Evolutionary conservation across 1,140 invertebrate species (phyloP), one percentile per base, ranked within the genome.

Genomic region (Neotoxoptera formosana): DNA sequence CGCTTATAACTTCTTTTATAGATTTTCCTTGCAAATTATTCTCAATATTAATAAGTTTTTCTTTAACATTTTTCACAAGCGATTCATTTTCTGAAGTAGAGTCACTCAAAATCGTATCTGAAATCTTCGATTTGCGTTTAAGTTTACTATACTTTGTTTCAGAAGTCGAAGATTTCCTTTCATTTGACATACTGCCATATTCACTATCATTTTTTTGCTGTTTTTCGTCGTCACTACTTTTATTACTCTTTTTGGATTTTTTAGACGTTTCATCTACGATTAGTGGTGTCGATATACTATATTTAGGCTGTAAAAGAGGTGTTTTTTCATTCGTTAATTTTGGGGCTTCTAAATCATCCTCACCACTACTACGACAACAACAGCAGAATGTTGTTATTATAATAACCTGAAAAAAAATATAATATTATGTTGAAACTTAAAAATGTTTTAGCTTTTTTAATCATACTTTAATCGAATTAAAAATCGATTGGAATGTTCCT

Each of bases 101-200:
- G 7, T 51, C 7, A 34, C 14, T 88, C 25, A n/a, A 14, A 51
- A 34, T 34, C 34, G 0, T 21, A 89, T 53, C 21, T 20, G 51
- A 25, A 23, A 0, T 20, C 34, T 56, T 90, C 23, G 51, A 56
- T 90, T 90, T 90, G 6, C 88, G n/a, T 41, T 53, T 90, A 36
- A 25, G 23, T 47, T 90, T 67, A 21, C 56, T 9, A 6, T 30
- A 30, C 47, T 67, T 41, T 45, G 25, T 36, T 14, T 41, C 30
- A n/a, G 56, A 7, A 20, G 36, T 30, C 1, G 1, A 23, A 1
- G 90, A 76, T 76, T 81, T 30, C 20, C 20, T 92, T 34, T 83
- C 90, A 25, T 76, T 83, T 36, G 47, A 83, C 11, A 83, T 30
- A 23, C 91, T 93, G 8, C 81, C 91, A 45, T 93, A 84, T 7